A percentile compares a stretch with the other conserved stretches of the same genome.
phyloP scores from a whole-genome alignment of 2,888 invertebrate species.

The Drosophila atripex region DNA sequence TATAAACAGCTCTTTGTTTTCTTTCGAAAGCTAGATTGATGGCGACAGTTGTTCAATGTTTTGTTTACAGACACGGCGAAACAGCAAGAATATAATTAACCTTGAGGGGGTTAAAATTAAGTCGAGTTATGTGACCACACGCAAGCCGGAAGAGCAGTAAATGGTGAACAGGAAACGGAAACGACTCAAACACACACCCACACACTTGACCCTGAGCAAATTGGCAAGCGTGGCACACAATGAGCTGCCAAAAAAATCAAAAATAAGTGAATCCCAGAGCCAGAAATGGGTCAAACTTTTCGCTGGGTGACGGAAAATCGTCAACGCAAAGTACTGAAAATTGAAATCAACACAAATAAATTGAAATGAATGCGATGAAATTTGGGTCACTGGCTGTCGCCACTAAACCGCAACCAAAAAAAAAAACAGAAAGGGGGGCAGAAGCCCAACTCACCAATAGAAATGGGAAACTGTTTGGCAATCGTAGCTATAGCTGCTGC shows the following conservation, averaged over 20 bases:
- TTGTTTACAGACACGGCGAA: conserved; percentile 49
- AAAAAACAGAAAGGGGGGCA: neutral
- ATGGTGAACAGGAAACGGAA: conserved; percentile 52
- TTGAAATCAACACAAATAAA: conserved; percentile 50
- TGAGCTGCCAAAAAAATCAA: conserved; percentile 13
- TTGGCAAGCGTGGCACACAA: conserved; percentile 1
- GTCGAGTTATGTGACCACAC: conserved; percentile 53
- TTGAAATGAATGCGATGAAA: conserved; percentile 45
- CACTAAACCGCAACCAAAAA: conserved; percentile 23
- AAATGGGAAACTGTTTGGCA: conserved; percentile 57
- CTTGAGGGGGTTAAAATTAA: conserved; percentile 69
- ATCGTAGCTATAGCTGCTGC: conserved; percentile 32
- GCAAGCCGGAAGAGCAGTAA: conserved; percentile 63
- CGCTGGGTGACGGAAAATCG: conserved; percentile 55
- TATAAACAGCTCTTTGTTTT: conserved; percentile 35
- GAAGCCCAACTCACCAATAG: conserved; percentile 57
- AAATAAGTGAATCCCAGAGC: conserved; percentile 1
- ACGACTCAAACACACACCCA: conserved; percentile 28
- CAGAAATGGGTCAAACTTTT: conserved; percentile 73
- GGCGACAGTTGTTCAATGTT: conserved; percentile 74
- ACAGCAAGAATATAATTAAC: conserved; percentile 50
- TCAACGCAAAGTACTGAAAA: conserved; percentile 53
- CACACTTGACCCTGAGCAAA: conserved; percentile 34
- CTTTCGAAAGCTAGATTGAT: conserved; percentile 61
- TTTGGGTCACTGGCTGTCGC: conserved; percentile 39